These are phyloP conservation scores for Salmo trutta DNA, from an alignment of 2,797 vertebrate genomes.

Conservation along the genomic window DNA sequence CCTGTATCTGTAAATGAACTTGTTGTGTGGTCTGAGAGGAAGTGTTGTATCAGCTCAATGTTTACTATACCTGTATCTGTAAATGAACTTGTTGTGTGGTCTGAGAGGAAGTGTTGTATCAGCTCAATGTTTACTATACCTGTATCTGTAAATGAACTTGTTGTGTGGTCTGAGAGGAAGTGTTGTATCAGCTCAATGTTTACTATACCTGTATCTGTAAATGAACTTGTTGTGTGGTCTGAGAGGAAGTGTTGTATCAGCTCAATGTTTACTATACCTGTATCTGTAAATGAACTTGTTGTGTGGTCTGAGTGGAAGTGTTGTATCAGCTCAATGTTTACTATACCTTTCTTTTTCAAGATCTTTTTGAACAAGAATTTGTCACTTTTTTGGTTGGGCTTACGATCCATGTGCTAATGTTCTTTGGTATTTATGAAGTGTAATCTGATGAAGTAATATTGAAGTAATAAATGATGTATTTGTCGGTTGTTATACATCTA, in stretches of 20 bases:
- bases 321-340: conserved; percentile 61
- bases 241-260: too few relatives aligned
- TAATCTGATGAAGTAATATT: conserved; percentile 63
- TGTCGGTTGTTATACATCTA: conserved; percentile 39
- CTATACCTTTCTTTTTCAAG: conserved; percentile 60
- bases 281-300: too few relatives aligned
- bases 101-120: too few relatives aligned
- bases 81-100: too few relatives aligned
- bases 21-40: too few relatives aligned
- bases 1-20: too few relatives aligned
- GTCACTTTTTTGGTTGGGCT: conserved; percentile 61
- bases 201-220: not conserved
- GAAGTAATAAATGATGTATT: conserved; percentile 72
- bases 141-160: too few relatives aligned
- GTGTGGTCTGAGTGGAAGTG: too few relatives aligned
- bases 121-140: not conserved
- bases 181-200: too few relatives aligned
- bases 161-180: too few relatives aligned
- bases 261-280: conserved; percentile 51
- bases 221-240: too few relatives aligned
- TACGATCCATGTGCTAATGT: conserved; percentile 59
- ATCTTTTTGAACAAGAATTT: conserved; percentile 67
- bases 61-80: not conserved
- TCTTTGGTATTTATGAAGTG: conserved; percentile 75
- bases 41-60: too few relatives aligned